phyloP scores from a whole-genome alignment of 2,888 invertebrate species.

The Acleris sparsana region DNA sequence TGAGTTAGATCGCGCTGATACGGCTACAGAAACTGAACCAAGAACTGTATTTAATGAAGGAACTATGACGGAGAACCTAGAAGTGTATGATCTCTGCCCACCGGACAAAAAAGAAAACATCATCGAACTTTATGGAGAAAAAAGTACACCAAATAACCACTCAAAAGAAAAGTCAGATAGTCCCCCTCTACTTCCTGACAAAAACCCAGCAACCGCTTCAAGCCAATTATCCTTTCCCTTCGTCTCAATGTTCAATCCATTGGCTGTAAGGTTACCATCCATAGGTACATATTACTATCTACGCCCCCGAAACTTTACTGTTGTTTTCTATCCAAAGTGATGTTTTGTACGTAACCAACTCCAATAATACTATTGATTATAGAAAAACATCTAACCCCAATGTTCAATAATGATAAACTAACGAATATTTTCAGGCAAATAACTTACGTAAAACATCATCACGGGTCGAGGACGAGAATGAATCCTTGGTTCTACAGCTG shows the following conservation, averaged over 20 bases:
- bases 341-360: slow-evolving; percentile 52
- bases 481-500: slow-evolving; percentile 96
- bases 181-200: slow-evolving; percentile 74
- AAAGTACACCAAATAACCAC: slow-evolving; percentile 18
- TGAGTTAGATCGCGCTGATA: slow-evolving; percentile 49
- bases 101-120: slow-evolving; percentile 35
- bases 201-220: slow-evolving; percentile 52
- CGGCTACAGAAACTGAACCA: slow-evolving; percentile 55
- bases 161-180: slow-evolving; percentile 72
- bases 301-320: slow-evolving; percentile 43
- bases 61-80: slow-evolving; percentile 47
- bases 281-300: slow-evolving; percentile 76
- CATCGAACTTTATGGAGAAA: slow-evolving; percentile 38
- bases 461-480: slow-evolving; percentile 98
- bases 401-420: slow-evolving; percentile 60
- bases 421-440: slow-evolving; percentile 88
- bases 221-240: slow-evolving; percentile 66
- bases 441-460: slow-evolving; percentile 94
- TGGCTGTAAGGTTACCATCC: slow-evolving; percentile 76
- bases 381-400: slow-evolving; percentile 37
- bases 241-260: slow-evolving; percentile 74
- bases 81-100: slow-evolving; percentile 37
- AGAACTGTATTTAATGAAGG: slow-evolving; percentile 47
- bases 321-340: slow-evolving; percentile 49
- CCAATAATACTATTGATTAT: slow-evolving; percentile 40